phyloP scores from a whole-genome alignment of 2,797 vertebrate genomes.

The Sardinella longiceps region DNA sequence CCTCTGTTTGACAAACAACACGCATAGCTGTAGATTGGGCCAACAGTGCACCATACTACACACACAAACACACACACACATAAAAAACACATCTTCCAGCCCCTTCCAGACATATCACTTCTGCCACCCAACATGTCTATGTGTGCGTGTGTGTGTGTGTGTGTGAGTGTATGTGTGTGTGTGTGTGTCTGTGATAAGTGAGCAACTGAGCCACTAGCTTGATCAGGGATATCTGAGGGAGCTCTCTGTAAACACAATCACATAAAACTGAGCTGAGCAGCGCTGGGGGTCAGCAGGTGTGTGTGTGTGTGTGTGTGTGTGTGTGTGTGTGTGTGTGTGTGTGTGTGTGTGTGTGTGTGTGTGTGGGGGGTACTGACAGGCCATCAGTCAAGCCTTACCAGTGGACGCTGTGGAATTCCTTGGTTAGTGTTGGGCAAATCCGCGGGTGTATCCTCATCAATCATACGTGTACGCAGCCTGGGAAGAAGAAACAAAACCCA shows the following conservation, averaged over 20 bases:
- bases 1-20: no score
- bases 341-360: no score
- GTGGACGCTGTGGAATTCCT: slow-evolving; percentile 69
- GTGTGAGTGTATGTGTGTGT: no score
- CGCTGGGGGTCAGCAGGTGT: slow-evolving; percentile 52
- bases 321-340: no score
- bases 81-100: slow-evolving; percentile 40
- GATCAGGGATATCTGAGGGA: slow-evolving; percentile 30
- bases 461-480: slow-evolving; percentile 71
- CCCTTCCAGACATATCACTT: neutral
- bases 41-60: no score
- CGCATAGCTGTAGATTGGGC: no score
- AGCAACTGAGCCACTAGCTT: slow-evolving; percentile 37
- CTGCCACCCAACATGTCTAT: no score
- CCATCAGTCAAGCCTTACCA: slow-evolving; percentile 74
- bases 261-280: slow-evolving; percentile 45
- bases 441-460: slow-evolving; percentile 77
- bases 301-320: no score
- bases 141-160: no score
- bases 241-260: slow-evolving; percentile 36
- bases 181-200: slow-evolving; percentile 41
- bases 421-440: slow-evolving; percentile 70
- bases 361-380: slow-evolving; percentile 55
- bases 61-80: no score
- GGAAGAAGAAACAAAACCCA: slow-evolving; percentile 59